phyloP scores from a whole-genome alignment of 2,113 vertebrate genomes.

The Gadus macrocephalus region DNA sequence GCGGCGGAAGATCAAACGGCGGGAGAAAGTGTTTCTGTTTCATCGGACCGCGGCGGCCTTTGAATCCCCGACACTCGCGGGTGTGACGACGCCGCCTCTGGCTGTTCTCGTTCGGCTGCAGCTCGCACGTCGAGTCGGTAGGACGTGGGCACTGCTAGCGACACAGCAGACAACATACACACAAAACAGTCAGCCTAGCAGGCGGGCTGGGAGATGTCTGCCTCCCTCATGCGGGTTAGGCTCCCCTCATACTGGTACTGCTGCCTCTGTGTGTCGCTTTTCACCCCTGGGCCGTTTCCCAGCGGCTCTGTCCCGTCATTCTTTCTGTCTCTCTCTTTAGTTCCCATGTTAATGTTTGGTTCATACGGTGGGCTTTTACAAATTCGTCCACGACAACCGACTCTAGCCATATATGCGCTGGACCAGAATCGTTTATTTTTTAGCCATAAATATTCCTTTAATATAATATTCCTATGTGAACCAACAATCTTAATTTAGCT shows the following conservation, averaged over 20 bases:
- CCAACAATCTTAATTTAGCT: too few relatives aligned
- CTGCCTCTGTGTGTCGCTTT: slow-evolving; percentile 42
- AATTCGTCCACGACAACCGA: too few relatives aligned
- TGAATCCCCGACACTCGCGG: slow-evolving; percentile 67
- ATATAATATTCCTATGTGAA: too few relatives aligned
- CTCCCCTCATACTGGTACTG: slow-evolving; percentile 24
- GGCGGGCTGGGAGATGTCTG: slow-evolving; percentile 30
- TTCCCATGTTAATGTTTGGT: neutral
- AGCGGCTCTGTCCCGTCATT: neutral
- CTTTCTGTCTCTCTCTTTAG: neutral
- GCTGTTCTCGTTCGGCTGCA: slow-evolving; percentile 49
- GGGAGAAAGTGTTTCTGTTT: slow-evolving; percentile 52
- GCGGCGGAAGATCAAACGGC: slow-evolving; percentile 25
- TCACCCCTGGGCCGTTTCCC: slow-evolving; percentile 5
- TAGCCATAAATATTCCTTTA: too few relatives aligned
- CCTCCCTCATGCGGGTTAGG: slow-evolving; percentile 6
- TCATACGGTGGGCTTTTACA: too few relatives aligned
- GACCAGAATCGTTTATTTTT: too few relatives aligned
- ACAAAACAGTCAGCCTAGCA: slow-evolving; percentile 23
- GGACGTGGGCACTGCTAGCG: slow-evolving; percentile 45
- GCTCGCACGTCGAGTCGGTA: slow-evolving; percentile 26
- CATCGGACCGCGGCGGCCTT: slow-evolving; percentile 61
- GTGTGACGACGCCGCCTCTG: slow-evolving; percentile 62
- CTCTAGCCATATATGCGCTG: too few relatives aligned
- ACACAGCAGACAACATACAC: slow-evolving; percentile 56